Conservation (phyloP, 2,113 vertebrate genomes). For the Anseranas semipalmata region DNA sequence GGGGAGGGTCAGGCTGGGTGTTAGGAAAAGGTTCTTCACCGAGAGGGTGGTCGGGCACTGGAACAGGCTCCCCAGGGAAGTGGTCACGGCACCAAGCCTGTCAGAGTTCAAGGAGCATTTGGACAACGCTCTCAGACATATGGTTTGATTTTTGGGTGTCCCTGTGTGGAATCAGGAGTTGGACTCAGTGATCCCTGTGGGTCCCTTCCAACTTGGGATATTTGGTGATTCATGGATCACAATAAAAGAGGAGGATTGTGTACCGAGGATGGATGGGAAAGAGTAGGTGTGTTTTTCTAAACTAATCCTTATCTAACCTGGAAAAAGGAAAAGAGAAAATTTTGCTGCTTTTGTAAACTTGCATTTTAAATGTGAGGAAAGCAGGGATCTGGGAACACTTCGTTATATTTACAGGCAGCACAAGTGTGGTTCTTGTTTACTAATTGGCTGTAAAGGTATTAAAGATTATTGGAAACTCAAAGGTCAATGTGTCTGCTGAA, state of each 20-base stretch:
- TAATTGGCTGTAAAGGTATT: background rate
- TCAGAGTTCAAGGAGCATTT: background rate
- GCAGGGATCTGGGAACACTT: background rate
- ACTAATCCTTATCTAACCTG: background rate
- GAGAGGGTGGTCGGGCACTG: too few relatives aligned
- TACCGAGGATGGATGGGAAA: background rate
- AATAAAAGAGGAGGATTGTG: background rate
- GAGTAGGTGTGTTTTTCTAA: background rate
- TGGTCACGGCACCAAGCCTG: background rate
- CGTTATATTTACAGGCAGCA: background rate
- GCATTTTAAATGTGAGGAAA: background rate
- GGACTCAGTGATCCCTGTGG: background rate
- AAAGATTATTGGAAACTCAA: conserved; percentile 17
- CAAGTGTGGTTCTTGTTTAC: background rate
- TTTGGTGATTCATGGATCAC: background rate
- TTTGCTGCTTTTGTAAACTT: background rate
- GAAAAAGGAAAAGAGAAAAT: background rate
- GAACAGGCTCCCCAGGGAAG: too few relatives aligned
- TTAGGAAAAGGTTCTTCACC: background rate
- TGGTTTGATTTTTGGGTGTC: background rate
- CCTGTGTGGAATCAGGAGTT: background rate
- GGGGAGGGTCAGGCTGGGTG: background rate
- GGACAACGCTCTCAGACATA: background rate
- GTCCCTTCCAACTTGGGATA: background rate
- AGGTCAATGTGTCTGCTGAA: conserved; percentile 19